A percentile compares a stretch with the other conserved stretches of the same genome.
Conservation (phyloP, 2,113 vertebrate species). For the Cacatua alba region DNA sequence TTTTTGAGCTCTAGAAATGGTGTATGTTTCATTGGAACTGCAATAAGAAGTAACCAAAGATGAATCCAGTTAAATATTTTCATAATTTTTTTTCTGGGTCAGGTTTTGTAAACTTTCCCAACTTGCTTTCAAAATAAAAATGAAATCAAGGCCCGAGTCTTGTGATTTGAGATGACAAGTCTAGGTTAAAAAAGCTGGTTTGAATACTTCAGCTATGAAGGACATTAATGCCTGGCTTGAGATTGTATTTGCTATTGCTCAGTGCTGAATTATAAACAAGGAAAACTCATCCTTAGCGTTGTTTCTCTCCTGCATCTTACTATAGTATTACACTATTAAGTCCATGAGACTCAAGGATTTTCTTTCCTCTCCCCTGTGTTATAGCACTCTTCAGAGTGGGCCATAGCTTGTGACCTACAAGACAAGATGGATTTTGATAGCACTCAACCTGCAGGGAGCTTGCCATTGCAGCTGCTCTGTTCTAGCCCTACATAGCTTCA, state of each 20-base stretch:
- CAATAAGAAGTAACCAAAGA: constrained; percentile 87
- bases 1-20: constrained; percentile 59
- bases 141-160: constrained; percentile 67
- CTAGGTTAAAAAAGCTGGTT: not conserved
- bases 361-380: not conserved
- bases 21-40: constrained; percentile 72
- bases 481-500: not conserved
- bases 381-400: rapidly evolving
- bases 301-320: not conserved
- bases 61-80: constrained; percentile 80
- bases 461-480: not conserved
- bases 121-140: constrained; percentile 82
- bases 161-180: constrained; percentile 40
- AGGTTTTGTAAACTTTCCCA: constrained; percentile 78
- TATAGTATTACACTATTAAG: not conserved
- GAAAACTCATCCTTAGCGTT: not conserved
- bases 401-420: not conserved
- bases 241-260: not conserved
- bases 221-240: not conserved
- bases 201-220: not conserved
- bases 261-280: not conserved
- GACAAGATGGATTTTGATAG: not conserved
- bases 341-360: not conserved
- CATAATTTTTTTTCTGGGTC: constrained; percentile 77
- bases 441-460: not conserved